Evolutionary conservation across 1,140 invertebrate genomes (phyloP).

Genomic region (Helicoverpa zea): DNA sequence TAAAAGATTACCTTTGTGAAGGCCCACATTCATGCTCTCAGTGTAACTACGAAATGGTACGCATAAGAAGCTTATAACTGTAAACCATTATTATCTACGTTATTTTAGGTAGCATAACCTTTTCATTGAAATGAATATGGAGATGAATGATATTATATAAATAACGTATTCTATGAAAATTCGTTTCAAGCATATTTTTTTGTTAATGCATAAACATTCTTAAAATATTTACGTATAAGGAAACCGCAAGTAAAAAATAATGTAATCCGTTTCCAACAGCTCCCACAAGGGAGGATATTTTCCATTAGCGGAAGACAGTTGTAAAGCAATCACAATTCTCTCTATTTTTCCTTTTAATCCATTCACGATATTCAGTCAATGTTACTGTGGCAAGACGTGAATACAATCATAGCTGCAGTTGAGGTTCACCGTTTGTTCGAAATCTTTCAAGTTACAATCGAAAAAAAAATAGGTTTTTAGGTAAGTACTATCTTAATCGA

Average conservation of each 20-base stretch:
- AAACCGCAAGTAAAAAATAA: not conserved
- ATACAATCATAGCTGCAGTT: not conserved
- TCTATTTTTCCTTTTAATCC: not conserved
- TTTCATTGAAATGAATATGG: too few species aligned
- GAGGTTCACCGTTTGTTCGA: not conserved
- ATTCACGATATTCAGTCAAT: not conserved
- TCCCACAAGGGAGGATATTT: conserved; percentile 1
- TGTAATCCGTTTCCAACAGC: not conserved
- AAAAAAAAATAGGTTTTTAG: not conserved
- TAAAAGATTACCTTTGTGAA: too few species aligned
- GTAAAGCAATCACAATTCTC: not conserved
- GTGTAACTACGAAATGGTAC: too few species aligned
- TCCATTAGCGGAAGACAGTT: not conserved
- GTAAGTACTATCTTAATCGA: not conserved
- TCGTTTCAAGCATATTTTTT: too few species aligned
- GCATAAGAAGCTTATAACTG: too few species aligned
- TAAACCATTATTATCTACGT: too few species aligned
- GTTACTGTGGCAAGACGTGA: too few species aligned
- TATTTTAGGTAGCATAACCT: too few species aligned
- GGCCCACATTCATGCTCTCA: too few species aligned
- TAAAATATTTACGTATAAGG: not conserved
- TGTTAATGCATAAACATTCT: not conserved
- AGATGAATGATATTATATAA: too few species aligned
- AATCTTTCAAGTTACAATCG: not conserved
- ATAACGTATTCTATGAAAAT: too few species aligned